Base-by-base conservation (phyloP, 2,888 invertebrate genomes). In the Xanthia icteritia region DNA sequence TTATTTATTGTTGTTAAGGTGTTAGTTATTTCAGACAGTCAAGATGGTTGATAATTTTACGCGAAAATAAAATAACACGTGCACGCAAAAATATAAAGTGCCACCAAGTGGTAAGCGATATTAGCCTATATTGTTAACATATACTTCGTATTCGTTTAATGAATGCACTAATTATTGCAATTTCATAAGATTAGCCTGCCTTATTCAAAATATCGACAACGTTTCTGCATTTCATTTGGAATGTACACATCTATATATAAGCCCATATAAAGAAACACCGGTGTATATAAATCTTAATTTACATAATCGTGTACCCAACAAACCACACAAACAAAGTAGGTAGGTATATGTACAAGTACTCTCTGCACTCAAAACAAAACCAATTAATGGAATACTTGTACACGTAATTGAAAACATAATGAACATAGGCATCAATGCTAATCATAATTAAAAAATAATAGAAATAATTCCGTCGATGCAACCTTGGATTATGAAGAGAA, bases 331-430 rank as follows among this genome's bases (percentile, higher is more conserved):
- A 39, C 39, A 61, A 36, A 51, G 11, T 72, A 27, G 42, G 65
- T 27, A 31, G 42, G 11, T 72, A 23, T 51, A 69, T 27, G 39
- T 66, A 64, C 58, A 77, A 0, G 17, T 36, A 65, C 63, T 63
- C 58, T 45, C 5, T 45, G 45, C 5, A 45, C 45, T 23, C 27
- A 9, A 36, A 68, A 65, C 64, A 82, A 13, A 58, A 83, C 17
- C 23, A 45, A 73, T 80, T 80, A 54, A 78, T 63, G 36, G 31
- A 61, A 78, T 70, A 78, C 65, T 65, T 78, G 82, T 65, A 70
- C 48, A 73, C 15, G 13, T 51, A 61, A 78, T 65, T 64, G 42
- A 60, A 73, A 64, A 79, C 17, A 69, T 42, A 51, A 17, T 51
- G 23, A 69, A 69, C 73, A 45, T 39, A 54, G 23, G 27, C 72